Conservation (phyloP, 2,888 invertebrate species). For the Andrena bucephala region DNA sequence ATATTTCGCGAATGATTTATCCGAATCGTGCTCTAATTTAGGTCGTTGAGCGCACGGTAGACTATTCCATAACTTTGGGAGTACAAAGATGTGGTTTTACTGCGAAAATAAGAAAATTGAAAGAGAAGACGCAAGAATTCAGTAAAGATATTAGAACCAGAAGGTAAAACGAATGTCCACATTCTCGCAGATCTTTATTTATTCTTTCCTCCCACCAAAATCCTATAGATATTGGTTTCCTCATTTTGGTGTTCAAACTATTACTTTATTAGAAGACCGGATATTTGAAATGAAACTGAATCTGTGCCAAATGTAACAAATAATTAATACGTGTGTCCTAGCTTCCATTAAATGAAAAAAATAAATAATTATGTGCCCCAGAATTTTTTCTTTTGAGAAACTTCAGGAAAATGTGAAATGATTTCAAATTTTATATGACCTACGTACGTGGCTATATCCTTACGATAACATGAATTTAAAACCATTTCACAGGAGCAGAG, state of each 20-base stretch:
- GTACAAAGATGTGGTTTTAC: not conserved
- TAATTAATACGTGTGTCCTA: not conserved
- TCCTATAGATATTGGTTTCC: not conserved
- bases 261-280: not conserved
- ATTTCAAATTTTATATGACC: not conserved
- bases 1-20: conserved; percentile 47
- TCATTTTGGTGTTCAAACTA: not conserved
- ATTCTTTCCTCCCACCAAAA: not conserved
- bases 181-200: not conserved
- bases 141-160: not conserved
- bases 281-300: not conserved
- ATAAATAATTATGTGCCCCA: not conserved
- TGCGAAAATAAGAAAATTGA: not conserved
- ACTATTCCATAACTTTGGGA: conserved; percentile 17
- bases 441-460: not conserved
- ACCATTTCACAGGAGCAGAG: too few relatives aligned
- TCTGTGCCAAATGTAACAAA: not conserved
- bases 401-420: not conserved
- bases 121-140: not conserved
- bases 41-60: not conserved
- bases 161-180: not conserved
- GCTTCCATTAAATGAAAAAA: not conserved
- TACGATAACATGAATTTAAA: too few relatives aligned
- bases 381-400: not conserved
- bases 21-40: conserved; percentile 31